A percentile compares a stretch with the other conserved stretches of the same genome.
Conservation (phyloP, 2,113 vertebrate genomes). For the Halichoerus grypus region DNA sequence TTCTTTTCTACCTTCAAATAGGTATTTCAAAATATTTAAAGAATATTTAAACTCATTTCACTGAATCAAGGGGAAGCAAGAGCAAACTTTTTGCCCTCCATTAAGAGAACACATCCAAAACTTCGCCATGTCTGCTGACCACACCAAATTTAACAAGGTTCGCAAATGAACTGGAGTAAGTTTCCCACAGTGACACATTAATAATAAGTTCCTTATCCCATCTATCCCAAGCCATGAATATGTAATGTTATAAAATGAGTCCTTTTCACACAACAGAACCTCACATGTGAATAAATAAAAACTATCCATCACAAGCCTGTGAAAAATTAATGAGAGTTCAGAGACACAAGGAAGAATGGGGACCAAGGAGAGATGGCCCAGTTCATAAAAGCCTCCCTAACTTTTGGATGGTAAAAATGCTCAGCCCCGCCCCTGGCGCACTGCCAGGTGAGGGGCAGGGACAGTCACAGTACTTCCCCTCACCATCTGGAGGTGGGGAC, state of each 20-base stretch:
- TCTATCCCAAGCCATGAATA: slow-evolving; percentile 99
- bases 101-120: slow-evolving; percentile 82
- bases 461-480: too few species aligned
- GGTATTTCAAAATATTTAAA: slow-evolving; percentile 68
- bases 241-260: slow-evolving; percentile 98
- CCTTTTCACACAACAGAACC: slow-evolving; percentile 97
- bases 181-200: slow-evolving; percentile 98
- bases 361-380: slow-evolving; percentile 87
- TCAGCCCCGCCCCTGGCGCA: accelerated
- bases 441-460: not conserved
- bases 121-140: slow-evolving; percentile 89
- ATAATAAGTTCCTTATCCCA: slow-evolving; percentile 97
- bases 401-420: slow-evolving; percentile 64
- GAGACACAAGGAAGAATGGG: slow-evolving; percentile 87
- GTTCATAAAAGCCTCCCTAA: slow-evolving; percentile 83
- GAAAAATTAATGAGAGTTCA: slow-evolving; percentile 96
- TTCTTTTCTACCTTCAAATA: not conserved
- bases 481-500: not conserved
- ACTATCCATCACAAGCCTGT: slow-evolving; percentile 93
- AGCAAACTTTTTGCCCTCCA: slow-evolving; percentile 81
- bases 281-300: slow-evolving; percentile 98
- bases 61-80: slow-evolving; percentile 78
- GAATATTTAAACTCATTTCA: slow-evolving; percentile 73
- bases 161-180: slow-evolving; percentile 92
- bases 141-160: slow-evolving; percentile 93